Evolutionary conservation across 2,113 vertebrate species (phyloP), one percentile per base, ranked within the genome.

Genomic region (Esox niger): DNA sequence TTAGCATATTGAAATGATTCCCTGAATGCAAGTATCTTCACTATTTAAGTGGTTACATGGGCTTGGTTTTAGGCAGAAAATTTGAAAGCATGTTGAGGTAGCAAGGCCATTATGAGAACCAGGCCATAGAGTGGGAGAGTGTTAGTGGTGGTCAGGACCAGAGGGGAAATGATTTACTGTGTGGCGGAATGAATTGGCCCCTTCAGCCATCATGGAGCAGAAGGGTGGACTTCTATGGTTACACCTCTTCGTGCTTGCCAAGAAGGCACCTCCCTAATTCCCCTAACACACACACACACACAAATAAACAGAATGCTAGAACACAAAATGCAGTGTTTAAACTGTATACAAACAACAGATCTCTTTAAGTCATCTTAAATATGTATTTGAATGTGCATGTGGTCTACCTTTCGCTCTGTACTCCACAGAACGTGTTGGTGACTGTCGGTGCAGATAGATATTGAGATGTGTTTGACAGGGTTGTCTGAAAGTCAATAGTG

Each of bases 261-360:
- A 43, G 13, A 43, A 71, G 54, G 66, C 74, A 66, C 9, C 49
- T 46, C 25, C 77, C 64, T 29, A 54, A 21, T 47, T 67, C 70
- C 47, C 47, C n/a, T 6, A 65, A 74, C n/a, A n/a, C n/a, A 68
- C 72, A 74, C n/a, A n/a, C n/a, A 68, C 72, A 75, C 21, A 71
- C 64, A 76, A 32, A 66, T 21, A 70, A 54, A 54, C 52, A 11
- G 17, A 52, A 62, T 8, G 32, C 61, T 27, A 2, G 35, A 52
- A n/a, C 27, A 47, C 66, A 38, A 38, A 49, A 20, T 17, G 9
- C 17, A 61, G 32, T 33, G 31, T 61, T 61, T 31, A 21, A 10
- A 35, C 15, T 38, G 10, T 38, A 13, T 35, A 61, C 10, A 33
- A 17, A n/a, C 31, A 33, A 2, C 20, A 21, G 35, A 35, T 35